Conservation (phyloP, 2,797 vertebrate species). For the Rhinatrema bivittatum region DNA sequence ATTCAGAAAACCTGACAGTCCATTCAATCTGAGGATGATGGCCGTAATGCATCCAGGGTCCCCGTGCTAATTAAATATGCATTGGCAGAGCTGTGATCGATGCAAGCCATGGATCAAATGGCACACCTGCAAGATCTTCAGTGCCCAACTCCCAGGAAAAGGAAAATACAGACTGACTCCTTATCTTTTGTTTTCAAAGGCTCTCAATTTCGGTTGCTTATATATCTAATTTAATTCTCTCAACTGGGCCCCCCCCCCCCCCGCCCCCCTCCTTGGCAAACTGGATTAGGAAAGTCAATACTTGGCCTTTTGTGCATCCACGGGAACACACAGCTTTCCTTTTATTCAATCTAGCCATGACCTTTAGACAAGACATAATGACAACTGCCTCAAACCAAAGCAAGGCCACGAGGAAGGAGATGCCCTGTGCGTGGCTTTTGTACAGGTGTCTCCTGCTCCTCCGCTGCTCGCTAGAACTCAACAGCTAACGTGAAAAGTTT, state of each 20-base stretch:
- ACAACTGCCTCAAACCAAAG: conserved; percentile 70
- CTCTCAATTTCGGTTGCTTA: conserved; percentile 74
- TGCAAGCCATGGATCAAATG: conserved; percentile 84
- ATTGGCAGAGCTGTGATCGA: conserved; percentile 85
- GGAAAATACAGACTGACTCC: conserved; percentile 68
- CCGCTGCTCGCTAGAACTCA: not conserved
- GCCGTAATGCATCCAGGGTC: conserved; percentile 69
- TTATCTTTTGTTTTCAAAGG: conserved; percentile 76
- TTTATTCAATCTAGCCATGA: conserved; percentile 77
- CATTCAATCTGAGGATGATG: conserved; percentile 75
- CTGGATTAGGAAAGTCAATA: conserved; percentile 82
- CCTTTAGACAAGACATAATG: conserved; percentile 78
- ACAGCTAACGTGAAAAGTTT: not conserved
- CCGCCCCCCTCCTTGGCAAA: conserved; percentile 77
- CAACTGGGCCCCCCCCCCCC: no score
- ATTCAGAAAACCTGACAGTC: conserved; percentile 83
- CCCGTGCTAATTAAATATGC: conserved; percentile 97
- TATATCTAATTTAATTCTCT: conserved; percentile 84
- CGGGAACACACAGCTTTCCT: conserved; percentile 74
- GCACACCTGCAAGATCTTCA: conserved; percentile 85
- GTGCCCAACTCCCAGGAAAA: conserved; percentile 69
- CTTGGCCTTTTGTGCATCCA: conserved; percentile 72
- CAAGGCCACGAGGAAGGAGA: conserved; percentile 48
- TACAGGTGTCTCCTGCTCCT: not conserved
- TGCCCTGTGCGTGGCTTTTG: conserved; percentile 18